Evolutionary conservation across 2,797 vertebrate genomes (phyloP), one percentile per base, ranked within the genome.

Genomic region (Sebastes oblongus): DNA sequence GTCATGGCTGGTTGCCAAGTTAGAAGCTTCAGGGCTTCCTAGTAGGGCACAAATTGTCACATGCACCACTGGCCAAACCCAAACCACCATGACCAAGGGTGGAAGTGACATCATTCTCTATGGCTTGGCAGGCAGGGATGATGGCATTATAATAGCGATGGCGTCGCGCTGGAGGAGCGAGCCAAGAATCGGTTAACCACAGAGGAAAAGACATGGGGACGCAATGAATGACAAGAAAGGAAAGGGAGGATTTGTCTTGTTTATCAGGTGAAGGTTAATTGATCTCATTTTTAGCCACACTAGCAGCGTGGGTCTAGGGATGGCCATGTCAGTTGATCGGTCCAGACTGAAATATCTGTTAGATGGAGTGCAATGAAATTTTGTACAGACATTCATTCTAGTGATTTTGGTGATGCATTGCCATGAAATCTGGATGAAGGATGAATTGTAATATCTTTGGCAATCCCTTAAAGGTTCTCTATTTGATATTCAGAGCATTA

Each of bases 51-150:
- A 94, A 93, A 94, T 94, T 93, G 94, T 95, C 94, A 93, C 91
- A 91, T 91, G 86, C 87, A 88, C 91, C 88, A 75, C 87, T 90
- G 94, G 93, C 93, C 93, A 93, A 94, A 89, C 74, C 88, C 82
- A 94, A 96, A 96, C 95, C 95, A 91, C 95, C 88, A 75, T 95
- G 92, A 95, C 95, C 89, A 60, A 92, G 92, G 87, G 91, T 91
- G 95, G 95, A 96, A 95, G 94, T 96, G 96, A 96, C 95, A 96
- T 96, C 95, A 96, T 93, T 76, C 81, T 75, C 81, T 83, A 88
- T 82, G 91, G 93, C 88, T 96, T 96, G 95, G 95, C 94, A 91
- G 76, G 77, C 88, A 66, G 73, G 56, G 27, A 81, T 84, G 90
- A 94, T 94, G 93, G 92, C 88, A 88, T 94, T 94, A 94, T 94